These are phyloP conservation scores for Hippocampus abdominalis DNA, from an alignment of 2,113 vertebrate genomes.

Conservation along the genomic window DNA sequence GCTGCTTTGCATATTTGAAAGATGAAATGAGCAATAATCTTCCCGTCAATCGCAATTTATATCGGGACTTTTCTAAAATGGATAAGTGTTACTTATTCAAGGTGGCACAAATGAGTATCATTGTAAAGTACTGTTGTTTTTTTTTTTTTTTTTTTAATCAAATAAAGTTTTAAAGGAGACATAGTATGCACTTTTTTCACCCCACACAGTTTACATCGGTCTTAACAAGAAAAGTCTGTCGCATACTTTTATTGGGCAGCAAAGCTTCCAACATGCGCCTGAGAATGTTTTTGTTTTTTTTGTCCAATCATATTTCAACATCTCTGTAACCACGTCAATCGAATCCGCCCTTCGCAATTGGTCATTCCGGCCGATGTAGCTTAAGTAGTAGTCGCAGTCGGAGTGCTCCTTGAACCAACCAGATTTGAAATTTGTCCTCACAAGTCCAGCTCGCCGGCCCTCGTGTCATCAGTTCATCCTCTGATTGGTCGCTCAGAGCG, in stretches of 20 bases:
- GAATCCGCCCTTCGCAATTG: no score
- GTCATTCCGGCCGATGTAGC: no score
- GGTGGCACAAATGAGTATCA: constrained; percentile 55
- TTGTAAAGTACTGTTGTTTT: constrained; percentile 57
- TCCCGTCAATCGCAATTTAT: constrained; percentile 37
- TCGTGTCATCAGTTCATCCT: no score
- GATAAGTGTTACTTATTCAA: constrained; percentile 65
- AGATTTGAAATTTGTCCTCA: no score
- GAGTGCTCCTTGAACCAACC: no score
- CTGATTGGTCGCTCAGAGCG: no score
- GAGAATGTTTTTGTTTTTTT: neutral
- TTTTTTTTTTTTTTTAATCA: constrained; percentile 63
- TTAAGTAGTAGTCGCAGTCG: no score
- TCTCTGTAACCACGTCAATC: no score
- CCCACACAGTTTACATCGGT: no score
- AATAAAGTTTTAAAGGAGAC: constrained; percentile 42
- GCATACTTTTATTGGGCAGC: neutral
- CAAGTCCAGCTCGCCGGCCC: no score
- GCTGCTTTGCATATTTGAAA: neutral
- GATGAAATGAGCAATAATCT: neutral
- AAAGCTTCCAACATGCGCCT: neutral
- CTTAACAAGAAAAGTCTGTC: no score
- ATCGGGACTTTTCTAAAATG: constrained; percentile 34
- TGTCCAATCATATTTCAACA: no score
- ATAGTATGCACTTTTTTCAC: constrained; percentile 12